Base-by-base conservation (phyloP, 2,113 vertebrate species). In the Tringa solitaria region DNA sequence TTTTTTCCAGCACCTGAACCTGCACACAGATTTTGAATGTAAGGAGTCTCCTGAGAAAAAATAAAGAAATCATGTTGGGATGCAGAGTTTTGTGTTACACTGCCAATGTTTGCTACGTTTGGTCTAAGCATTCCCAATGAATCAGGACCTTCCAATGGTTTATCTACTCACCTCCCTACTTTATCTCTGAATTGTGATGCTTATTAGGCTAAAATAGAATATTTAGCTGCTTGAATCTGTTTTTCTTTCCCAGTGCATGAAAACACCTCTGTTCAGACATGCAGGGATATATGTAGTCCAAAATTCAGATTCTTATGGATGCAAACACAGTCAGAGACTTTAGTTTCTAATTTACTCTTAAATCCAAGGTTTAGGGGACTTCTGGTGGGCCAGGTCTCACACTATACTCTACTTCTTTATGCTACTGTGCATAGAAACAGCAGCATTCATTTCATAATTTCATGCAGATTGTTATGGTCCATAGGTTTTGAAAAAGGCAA, bases 401-500 rank as follows among this genome's bases (percentile, higher is more conserved):
- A 12, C 48, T 67, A 22, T 24, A 30, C 3, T 5, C 39, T 69
- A 43, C 45, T 78, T 67, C 16, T 87, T 78, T 2, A 1, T 61
- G 28, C 37, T 48, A 57, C 17, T 50, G 12, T 24, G 22, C 33
- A 24, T 23, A 80, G 41, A 50, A 88, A 83, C 5, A 74, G 6
- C 14, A 78, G n/a, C 27, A 85, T 54, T 90, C 0, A 41, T 75
- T 79, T 74, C 23, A 24, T 70, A 54, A 74, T 80, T 90, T 90
- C n/a, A 45, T 54, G 70, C 19, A 89, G 64, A 89, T 78, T 84
- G n/a, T 81, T 84, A 63, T 6, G 14, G 48, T 84, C 68, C 8
- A 10, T 48, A 56, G 51, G 9, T 92, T 93, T 96, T 95, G 83
- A 93, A 93, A 56, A 88, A 91, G 27, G 33, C 65, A 78, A 67